Evolutionary conservation across 2,797 vertebrate genomes (phyloP).

Genomic region (Glossophaga mutica): DNA sequence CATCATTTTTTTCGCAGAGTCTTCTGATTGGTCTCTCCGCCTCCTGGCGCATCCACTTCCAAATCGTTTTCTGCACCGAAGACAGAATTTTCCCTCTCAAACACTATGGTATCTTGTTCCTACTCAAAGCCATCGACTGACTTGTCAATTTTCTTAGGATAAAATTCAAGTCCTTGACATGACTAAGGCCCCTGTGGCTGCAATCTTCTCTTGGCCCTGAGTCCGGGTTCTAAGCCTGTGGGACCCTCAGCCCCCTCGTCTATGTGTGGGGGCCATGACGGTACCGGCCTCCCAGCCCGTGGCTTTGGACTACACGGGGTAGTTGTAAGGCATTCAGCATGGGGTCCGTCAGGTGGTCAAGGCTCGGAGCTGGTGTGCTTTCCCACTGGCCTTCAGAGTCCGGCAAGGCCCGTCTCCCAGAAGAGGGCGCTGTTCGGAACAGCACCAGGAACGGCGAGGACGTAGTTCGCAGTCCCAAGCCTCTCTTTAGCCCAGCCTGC

Average conservation of each 20-base stretch:
- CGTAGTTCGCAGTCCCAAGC: rapidly evolving
- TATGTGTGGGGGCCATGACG: background rate
- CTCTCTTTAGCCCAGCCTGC: background rate
- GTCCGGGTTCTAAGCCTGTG: background rate
- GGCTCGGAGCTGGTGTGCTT: background rate
- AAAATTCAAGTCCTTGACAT: background rate
- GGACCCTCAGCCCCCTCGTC: background rate
- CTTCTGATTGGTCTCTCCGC: background rate
- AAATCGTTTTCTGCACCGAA: background rate
- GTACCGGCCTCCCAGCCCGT: background rate
- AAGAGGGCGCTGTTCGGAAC: background rate
- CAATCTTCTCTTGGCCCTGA: background rate
- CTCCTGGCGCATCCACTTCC: background rate
- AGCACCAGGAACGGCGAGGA: no score
- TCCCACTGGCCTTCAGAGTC: background rate
- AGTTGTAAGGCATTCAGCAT: rapidly evolving
- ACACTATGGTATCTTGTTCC: background rate
- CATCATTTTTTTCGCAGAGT: background rate
- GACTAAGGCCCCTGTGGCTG: background rate
- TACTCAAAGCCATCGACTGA: background rate
- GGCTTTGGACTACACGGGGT: background rate
- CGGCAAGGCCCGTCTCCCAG: background rate
- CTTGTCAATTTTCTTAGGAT: background rate
- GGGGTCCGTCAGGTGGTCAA: background rate
- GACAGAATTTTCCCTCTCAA: background rate